Conservation (phyloP, 2,797 vertebrate genomes). For the Sciurus carolinensis region DNA sequence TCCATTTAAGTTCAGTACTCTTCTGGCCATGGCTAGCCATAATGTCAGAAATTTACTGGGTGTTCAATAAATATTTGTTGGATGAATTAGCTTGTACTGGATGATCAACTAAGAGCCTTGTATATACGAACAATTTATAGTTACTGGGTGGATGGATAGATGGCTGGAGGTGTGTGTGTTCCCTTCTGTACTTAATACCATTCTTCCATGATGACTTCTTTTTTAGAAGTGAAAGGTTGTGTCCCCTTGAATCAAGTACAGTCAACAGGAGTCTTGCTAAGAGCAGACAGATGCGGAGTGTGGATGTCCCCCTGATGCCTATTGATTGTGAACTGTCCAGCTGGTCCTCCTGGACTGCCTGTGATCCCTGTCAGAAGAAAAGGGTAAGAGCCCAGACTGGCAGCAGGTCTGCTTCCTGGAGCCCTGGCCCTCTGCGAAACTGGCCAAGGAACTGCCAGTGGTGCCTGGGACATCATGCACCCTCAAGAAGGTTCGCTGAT, state of each 20-base stretch:
- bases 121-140: not conserved
- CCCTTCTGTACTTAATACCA: not conserved
- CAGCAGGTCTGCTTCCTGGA: not conserved
- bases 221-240: constrained; percentile 76
- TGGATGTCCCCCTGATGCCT: constrained; percentile 60
- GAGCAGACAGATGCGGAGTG: constrained; percentile 83
- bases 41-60: not conserved
- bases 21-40: not conserved
- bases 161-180: not conserved
- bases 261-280: constrained; percentile 68
- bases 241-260: constrained; percentile 3
- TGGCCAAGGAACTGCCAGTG: rapidly evolving
- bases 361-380: constrained; percentile 95
- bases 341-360: constrained; percentile 95
- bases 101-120: not conserved
- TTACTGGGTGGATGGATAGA: not conserved
- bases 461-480: not conserved
- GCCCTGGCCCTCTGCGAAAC: not conserved
- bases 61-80: constrained; percentile 10
- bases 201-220: constrained; percentile 45
- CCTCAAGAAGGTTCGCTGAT: not conserved
- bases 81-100: constrained; percentile 35
- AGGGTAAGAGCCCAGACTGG: constrained; percentile 89
- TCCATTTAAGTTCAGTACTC: not conserved
- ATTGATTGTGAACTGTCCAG: constrained; percentile 92